Base-by-base conservation (phyloP, 2,797 vertebrate genomes). In the Anguilla anguilla region DNA sequence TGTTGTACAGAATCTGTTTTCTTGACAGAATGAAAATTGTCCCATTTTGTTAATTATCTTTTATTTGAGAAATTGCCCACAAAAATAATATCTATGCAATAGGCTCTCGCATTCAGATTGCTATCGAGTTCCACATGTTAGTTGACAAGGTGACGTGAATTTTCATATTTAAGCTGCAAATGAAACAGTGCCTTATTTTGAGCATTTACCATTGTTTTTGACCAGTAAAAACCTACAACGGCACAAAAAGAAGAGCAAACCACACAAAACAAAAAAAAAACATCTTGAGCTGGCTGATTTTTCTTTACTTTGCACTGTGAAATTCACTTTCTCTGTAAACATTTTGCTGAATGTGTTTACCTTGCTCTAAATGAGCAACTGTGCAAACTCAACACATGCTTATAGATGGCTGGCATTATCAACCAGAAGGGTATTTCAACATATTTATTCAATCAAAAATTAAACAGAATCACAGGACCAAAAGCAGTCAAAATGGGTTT, bases 31-130 rank as follows among this genome's bases (percentile, higher is more conserved):
- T 3, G 49, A 87, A 87, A 84, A 87, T 87, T 57, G 6, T 25
- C 64, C 83, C 87, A 84, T 85, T 87, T 57, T 74, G 64, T 85
- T 85, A 57, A 83, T 87, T 87, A 87, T 87, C 82, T 84, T 87
- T 84, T 83, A 87, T 84, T 51, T 77, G 19, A 81, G 64, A 87
- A 87, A 87, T 87, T 85, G 67, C 83, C 87, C 83, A 84, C 31
- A 84, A 77, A 84, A 87, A 85, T 72, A 31, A 57, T 87, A 85
- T 85, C 83, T 35, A 10, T 59, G 49, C 51, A 84, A 59, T 53
- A 64, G 87, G 15, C 87, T 84, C 31, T 22, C 0, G 13, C 64
- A 59, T 69, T 53, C 59, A 59, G 86, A 64, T 53, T 61, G 86
- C 64, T 82, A 82, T 55, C 74, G 49, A 64, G 86, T 51, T 49